Conservation (phyloP, 2,888 invertebrate genomes). For the Spicauda simplicius region DNA sequence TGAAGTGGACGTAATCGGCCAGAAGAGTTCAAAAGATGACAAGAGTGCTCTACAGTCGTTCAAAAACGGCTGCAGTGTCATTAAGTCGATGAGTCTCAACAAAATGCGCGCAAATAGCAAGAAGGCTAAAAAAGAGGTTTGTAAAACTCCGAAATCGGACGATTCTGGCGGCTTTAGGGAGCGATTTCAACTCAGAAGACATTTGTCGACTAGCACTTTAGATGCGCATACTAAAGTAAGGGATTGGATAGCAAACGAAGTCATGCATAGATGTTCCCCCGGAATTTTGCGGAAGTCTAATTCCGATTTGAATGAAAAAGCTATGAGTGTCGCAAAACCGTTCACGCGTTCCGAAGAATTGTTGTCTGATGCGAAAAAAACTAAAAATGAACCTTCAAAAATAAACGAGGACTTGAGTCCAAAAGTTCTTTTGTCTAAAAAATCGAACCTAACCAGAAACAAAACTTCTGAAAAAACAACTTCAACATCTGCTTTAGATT, state of each 20-base stretch:
- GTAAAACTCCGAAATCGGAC: conserved; percentile 84
- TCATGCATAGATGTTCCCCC: conserved; percentile 89
- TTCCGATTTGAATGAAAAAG: conserved; percentile 65
- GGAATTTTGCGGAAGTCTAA: conserved; percentile 85
- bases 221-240: conserved; percentile 94
- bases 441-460: conserved; percentile 55
- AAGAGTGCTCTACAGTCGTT: conserved; percentile 72
- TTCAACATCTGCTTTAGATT: conserved; percentile 76
- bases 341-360: conserved; percentile 79
- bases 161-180: conserved; percentile 84
- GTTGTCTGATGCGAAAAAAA: conserved; percentile 64
- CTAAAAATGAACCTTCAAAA: conserved; percentile 55
- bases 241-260: conserved; percentile 94
- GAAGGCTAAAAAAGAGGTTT: conserved; percentile 79
- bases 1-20: conserved; percentile 78
- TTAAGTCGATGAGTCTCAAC: conserved; percentile 82
- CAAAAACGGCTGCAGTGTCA: conserved; percentile 85
- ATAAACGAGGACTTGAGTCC: conserved; percentile 49
- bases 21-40: conserved; percentile 74
- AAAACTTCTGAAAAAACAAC: conserved; percentile 78
- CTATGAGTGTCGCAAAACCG: conserved; percentile 58
- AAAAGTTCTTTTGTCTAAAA: conserved; percentile 55
- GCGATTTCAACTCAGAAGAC: conserved; percentile 87
- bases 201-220: conserved; percentile 91
- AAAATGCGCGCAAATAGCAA: conserved; percentile 82